phyloP scores from a whole-genome alignment of 2,113 vertebrate species.

The Manacus vitellinus region DNA sequence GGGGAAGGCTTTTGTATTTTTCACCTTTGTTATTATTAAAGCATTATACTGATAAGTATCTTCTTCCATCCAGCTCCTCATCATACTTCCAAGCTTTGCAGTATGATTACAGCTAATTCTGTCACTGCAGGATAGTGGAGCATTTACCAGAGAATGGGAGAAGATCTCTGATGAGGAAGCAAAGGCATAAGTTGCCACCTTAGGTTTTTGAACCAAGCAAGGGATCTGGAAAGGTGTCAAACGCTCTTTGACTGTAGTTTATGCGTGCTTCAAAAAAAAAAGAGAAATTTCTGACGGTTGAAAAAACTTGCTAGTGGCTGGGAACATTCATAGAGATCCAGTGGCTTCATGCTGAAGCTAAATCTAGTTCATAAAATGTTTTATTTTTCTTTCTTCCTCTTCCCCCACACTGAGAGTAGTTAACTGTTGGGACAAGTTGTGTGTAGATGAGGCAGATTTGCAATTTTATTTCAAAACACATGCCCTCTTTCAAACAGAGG shows the following conservation, averaged over 20 bases:
- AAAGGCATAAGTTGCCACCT: background rate
- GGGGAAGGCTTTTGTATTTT: background rate
- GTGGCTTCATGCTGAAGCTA: background rate
- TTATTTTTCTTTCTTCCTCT: background rate
- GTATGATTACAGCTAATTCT: background rate
- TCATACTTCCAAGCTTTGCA: background rate
- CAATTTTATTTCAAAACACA: background rate
- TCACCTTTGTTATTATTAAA: background rate
- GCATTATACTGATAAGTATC: background rate
- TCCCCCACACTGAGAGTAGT: background rate
- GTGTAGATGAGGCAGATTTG: background rate
- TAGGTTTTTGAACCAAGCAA: background rate
- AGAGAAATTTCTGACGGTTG: background rate
- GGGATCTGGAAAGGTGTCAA: background rate
- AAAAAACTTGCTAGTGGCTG: background rate
- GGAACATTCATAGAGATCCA: background rate
- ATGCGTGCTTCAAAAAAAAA: background rate
- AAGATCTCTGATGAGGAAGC: background rate
- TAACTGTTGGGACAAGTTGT: background rate
- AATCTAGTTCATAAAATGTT: background rate
- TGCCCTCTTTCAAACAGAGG: background rate
- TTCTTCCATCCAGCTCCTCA: background rate
- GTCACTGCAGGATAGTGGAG: background rate
- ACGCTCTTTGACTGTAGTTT: background rate
- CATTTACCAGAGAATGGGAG: background rate